phyloP scores from a whole-genome alignment of 2,113 vertebrate species.

The Atrichornis clamosus region DNA sequence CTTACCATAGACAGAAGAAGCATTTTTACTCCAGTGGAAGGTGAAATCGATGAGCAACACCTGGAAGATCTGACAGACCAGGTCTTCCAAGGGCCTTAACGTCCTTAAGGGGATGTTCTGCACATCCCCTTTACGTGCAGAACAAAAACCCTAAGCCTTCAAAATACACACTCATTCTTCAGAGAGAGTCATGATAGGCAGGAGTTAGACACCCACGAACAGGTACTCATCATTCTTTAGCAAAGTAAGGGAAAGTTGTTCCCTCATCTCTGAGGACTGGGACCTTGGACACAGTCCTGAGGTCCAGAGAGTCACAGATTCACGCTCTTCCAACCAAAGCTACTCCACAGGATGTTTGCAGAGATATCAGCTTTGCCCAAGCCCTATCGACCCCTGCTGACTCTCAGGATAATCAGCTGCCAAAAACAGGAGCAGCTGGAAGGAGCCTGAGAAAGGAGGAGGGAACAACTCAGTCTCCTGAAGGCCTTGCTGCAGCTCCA shows the following conservation, averaged over 20 bases:
- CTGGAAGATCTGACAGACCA: background rate
- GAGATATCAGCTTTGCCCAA: background rate
- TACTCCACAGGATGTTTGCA: background rate
- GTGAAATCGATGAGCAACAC: background rate
- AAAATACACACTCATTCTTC: background rate
- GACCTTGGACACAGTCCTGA: background rate
- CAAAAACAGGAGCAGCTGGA: background rate
- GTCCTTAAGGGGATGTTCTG: too few species aligned
- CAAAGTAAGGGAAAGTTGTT: background rate
- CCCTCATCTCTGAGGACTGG: background rate
- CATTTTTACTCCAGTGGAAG: background rate
- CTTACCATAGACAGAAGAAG: background rate
- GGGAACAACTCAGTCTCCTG: background rate
- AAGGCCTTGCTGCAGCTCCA: background rate
- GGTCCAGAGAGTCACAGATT: background rate
- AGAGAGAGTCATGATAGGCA: background rate
- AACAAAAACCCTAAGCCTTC: background rate
- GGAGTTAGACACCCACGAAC: background rate
- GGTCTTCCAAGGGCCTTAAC: background rate
- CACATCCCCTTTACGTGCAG: background rate
- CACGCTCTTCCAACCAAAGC: background rate
- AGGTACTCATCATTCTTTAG: background rate
- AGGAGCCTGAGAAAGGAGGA: background rate
- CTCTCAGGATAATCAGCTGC: background rate
- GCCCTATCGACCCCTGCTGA: background rate